Conservation (phyloP, 2,113 vertebrate genomes). For the Corapipo altera region DNA sequence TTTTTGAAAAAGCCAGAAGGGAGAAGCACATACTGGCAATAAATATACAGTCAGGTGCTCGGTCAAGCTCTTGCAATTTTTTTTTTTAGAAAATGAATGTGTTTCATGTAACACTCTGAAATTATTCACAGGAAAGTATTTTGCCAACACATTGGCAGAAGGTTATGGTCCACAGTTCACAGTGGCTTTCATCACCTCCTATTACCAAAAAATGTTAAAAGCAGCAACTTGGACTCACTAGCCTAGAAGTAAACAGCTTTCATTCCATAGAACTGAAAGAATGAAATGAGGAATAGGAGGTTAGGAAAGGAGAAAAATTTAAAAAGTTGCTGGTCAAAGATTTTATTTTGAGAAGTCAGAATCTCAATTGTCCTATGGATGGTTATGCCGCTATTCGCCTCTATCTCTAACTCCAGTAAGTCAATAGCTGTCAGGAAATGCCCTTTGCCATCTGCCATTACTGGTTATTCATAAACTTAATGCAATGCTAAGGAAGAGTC, state of each 20-base stretch:
- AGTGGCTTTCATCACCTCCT: neutral
- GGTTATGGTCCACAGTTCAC: neutral
- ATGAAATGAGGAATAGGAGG: neutral
- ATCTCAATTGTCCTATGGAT: neutral
- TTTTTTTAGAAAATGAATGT: neutral
- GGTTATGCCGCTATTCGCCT: neutral
- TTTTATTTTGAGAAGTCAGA: neutral
- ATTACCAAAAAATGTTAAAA: neutral
- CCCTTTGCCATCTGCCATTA: neutral
- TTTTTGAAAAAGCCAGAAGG: neutral
- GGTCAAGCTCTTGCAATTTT: neutral
- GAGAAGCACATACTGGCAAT: neutral
- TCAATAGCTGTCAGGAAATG: neutral
- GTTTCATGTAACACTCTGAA: neutral
- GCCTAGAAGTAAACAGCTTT: neutral
- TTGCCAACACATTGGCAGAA: neutral
- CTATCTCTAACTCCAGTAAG: neutral
- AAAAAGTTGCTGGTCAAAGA: neutral
- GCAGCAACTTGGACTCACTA: neutral
- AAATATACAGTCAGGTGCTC: neutral
- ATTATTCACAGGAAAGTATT: neutral
- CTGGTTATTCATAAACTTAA: slow-evolving; percentile 2
- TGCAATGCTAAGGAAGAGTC: neutral
- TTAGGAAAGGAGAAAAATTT: neutral
- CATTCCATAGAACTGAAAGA: neutral